These are phyloP conservation scores for Melipona beecheii DNA, from an alignment of 2,888 invertebrate species.

Conservation along the genomic window DNA sequence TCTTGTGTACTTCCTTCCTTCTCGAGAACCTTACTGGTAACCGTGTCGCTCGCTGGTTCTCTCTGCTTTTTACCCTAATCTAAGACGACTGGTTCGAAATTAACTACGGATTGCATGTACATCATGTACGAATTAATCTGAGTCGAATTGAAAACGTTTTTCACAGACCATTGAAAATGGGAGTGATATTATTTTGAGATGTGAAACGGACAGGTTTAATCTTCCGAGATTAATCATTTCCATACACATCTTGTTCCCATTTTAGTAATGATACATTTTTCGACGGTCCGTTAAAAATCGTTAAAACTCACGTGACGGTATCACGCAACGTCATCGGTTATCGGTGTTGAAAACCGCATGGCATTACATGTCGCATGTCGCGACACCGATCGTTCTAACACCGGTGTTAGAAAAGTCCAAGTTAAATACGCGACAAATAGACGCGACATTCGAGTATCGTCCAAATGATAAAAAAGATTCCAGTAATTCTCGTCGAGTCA, in stretches of 20 bases:
- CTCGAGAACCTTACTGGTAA: slow-evolving; percentile 57
- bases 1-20: slow-evolving; percentile 70
- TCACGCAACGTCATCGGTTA: too few species aligned
- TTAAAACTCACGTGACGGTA: too few species aligned
- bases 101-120: not conserved
- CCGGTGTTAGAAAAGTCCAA: too few species aligned
- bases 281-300: too few species aligned
- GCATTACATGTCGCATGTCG: too few species aligned
- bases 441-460: not conserved
- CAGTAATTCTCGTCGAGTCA: too few species aligned
- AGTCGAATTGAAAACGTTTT: not conserved
- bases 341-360: too few species aligned
- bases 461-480: not conserved
- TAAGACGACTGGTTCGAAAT: not conserved
- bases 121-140: not conserved
- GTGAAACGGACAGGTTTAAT: not conserved
- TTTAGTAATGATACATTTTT: too few species aligned
- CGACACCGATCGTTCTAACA: too few species aligned
- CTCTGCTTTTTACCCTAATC: slow-evolving; percentile 24
- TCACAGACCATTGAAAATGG: not conserved
- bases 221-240: not conserved
- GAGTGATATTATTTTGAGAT: not conserved
- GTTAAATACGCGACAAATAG: not conserved
- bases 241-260: too few species aligned
- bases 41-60: slow-evolving; percentile 44